phyloP scores from a whole-genome alignment of 1,140 invertebrate genomes.

The Sarcophaga bullata region DNA sequence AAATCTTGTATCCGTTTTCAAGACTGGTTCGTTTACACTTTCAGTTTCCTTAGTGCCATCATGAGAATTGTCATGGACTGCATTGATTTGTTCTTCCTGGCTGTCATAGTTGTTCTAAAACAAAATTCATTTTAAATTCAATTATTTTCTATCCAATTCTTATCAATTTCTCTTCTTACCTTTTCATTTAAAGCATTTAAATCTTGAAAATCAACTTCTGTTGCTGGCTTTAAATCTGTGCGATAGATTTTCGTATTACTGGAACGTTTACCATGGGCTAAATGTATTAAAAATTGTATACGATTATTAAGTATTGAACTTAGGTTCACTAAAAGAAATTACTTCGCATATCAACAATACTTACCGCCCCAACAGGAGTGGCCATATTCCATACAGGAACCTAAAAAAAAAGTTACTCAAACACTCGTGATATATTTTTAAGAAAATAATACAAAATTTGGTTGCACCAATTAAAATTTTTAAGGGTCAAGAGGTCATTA shows the following conservation, averaged over 20 bases:
- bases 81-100: neutral
- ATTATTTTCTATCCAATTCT: neutral
- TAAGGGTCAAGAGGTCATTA: neutral
- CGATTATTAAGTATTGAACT: neutral
- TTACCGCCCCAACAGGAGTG: conserved; percentile 64
- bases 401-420: conserved; percentile 47
- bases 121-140: neutral
- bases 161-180: neutral
- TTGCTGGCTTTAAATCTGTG: neutral
- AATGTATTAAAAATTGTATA: neutral
- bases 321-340: conserved; percentile 35
- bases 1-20: neutral
- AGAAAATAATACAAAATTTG: neutral
- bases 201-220: conserved; percentile 31
- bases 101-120: conserved; percentile 10
- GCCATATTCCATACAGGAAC: conserved; percentile 64
- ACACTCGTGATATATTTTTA: too few species aligned
- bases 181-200: conserved; percentile 28
- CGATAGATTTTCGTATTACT: conserved; percentile 34
- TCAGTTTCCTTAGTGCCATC: neutral
- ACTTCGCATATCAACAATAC: conserved; percentile 45
- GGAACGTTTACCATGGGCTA: conserved; percentile 62
- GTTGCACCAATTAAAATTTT: conserved; percentile 13
- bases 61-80: neutral
- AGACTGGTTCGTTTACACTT: neutral